Evolutionary conservation across 2,888 invertebrate genomes (phyloP), one percentile per base, ranked within the genome.

Genomic region (Cyclophora albipunctata): DNA sequence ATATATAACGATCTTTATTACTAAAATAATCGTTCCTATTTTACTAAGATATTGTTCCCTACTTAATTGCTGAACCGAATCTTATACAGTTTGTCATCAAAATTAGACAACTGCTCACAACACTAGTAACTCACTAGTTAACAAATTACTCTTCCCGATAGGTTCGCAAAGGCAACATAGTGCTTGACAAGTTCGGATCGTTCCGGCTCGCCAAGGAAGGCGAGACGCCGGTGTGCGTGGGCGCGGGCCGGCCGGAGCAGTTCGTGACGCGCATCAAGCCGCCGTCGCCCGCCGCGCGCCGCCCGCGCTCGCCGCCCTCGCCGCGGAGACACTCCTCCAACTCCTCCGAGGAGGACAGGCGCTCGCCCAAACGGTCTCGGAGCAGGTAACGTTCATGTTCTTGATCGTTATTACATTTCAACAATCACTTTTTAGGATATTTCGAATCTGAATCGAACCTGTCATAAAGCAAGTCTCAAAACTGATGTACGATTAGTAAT

Each of bases 121-220:
- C 20, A 20, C 20, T 20, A 20, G 20, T 20, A 20, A 20, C 20
- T 20, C 20, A n/a, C 40, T 40, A 33, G 34, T 40, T 45, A 43
- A 4, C 1, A 4, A 47, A 43, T 40, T 34, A 4, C 45, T 34
- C 4, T 4, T 3, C 49, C 2, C 2, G 47, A 34, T 81, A 71
- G 90, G 91, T 68, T 72, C 92, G 76, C 61, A 89, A 89, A 63
- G 88, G 86, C 63, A 87, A 88, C 67, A 91, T 93, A 50, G 93
- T 93, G 20, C 79, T 93, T 58, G 93, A 94, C 76, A 93, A 93
- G 77, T 93, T 94, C 69, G 93, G 93, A 0, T 91, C 93, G 59
- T 91, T 93, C 83, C 90, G 93, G 0, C 76, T 93, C 59, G 92
- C 92, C 42, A 83, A 90, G 50, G 91, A 91, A 46, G 87, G 90